Percentiles rank a stretch among this genome's conserved stretches.
Evolutionary conservation across 2,797 vertebrate species (phyloP).

Genomic region (Anguilla obscura): DNA sequence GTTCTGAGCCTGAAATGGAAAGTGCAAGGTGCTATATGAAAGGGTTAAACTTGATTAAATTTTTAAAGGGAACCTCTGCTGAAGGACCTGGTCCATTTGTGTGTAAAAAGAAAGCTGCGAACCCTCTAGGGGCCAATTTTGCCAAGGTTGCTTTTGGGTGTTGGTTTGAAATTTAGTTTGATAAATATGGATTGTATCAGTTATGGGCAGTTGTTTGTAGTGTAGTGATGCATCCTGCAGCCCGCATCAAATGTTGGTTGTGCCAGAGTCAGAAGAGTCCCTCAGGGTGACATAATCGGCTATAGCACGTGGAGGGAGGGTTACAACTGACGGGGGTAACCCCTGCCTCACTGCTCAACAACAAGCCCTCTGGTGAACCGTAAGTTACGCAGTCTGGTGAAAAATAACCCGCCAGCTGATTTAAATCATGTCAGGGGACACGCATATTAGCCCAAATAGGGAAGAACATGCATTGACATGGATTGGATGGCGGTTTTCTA

Average conservation of each 20-base stretch:
- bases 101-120: no score
- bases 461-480: background rate
- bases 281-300: background rate
- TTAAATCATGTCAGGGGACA: background rate
- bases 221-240: no score
- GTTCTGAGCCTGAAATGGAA: background rate
- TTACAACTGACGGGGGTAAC: background rate
- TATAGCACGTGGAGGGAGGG: background rate
- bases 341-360: background rate
- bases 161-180: no score
- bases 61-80: background rate
- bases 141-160: no score
- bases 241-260: no score
- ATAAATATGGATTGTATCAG: no score
- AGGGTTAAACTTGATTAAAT: background rate
- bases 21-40: background rate
- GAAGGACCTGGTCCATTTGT: no score
- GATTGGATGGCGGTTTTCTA: background rate
- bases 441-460: background rate
- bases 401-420: background rate
- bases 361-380: background rate
- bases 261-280: no score
- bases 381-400: background rate
- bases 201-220: no score
- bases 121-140: no score